Percentiles rank a stretch among this genome's conserved stretches.
These are phyloP conservation scores for Larimichthys crocea DNA, from an alignment of 2,113 vertebrate genomes.

Conservation along the genomic window DNA sequence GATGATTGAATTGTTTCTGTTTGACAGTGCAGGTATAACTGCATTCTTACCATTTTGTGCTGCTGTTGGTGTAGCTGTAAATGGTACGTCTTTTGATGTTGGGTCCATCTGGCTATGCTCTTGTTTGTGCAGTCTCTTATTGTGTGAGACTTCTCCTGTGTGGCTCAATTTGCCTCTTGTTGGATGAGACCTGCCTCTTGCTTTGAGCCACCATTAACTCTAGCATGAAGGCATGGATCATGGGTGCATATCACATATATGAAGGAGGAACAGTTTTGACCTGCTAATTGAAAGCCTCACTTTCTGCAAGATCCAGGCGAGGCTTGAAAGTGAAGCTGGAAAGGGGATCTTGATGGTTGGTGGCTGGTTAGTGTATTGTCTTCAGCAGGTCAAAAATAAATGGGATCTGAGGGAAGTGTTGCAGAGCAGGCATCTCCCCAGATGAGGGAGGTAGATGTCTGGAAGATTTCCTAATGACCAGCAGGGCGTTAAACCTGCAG, in stretches of 20 bases:
- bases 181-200: conserved; percentile 21
- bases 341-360: too few relatives aligned
- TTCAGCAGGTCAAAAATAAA: conserved; percentile 12
- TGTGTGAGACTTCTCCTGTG: conserved; percentile 18
- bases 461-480: conserved; percentile 78
- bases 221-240: conserved; percentile 9
- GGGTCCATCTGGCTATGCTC: conserved; percentile 65
- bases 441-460: conserved; percentile 78
- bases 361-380: background rate
- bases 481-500: conserved; percentile 55
- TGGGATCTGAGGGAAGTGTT: conserved; percentile 43
- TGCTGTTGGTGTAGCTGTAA: conserved; percentile 11
- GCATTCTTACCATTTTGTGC: conserved; percentile 60
- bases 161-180: conserved; percentile 34
- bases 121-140: conserved; percentile 35
- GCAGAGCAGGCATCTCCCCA: conserved; percentile 79
- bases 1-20: background rate
- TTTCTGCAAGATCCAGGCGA: conserved; percentile 52
- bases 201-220: conserved; percentile 35
- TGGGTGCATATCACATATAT: conserved; percentile 35
- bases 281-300: conserved; percentile 55
- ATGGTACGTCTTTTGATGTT: conserved; percentile 35
- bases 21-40: background rate
- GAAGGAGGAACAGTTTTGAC: conserved; percentile 67
- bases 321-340: conserved; percentile 59